Conservation (phyloP, 2,888 invertebrate species). For the Heliconius hortense region DNA sequence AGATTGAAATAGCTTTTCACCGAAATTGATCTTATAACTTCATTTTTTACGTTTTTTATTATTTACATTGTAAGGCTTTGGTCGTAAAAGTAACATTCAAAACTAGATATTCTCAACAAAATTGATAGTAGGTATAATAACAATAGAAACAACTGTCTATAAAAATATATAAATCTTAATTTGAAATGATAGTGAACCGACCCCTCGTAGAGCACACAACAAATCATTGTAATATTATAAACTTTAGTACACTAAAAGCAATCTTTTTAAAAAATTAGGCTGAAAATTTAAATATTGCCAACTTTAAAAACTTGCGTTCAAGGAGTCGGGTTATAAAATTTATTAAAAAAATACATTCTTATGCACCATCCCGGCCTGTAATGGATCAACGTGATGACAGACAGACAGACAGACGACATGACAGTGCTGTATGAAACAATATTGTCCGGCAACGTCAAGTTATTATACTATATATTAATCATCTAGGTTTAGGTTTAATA, state of each 20-base stretch:
- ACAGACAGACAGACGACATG: slow-evolving; percentile 52
- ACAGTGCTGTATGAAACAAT: slow-evolving; percentile 73
- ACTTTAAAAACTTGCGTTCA: slow-evolving; percentile 32
- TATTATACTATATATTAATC: slow-evolving; percentile 72
- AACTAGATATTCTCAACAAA: slow-evolving; percentile 61
- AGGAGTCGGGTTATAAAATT: slow-evolving; percentile 53
- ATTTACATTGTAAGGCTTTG: background rate
- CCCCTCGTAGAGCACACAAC: slow-evolving; percentile 40
- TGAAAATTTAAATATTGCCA: slow-evolving; percentile 27
- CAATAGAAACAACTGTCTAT: slow-evolving; percentile 77
- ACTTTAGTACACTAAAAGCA: slow-evolving; percentile 12
- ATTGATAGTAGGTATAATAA: slow-evolving; percentile 69
- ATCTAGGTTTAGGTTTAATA: slow-evolving; percentile 68
- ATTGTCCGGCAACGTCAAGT: slow-evolving; percentile 76
- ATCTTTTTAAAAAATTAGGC: slow-evolving; percentile 24
- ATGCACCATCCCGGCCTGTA: slow-evolving; percentile 60
- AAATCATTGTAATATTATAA: background rate
- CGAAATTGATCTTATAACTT: too few relatives aligned
- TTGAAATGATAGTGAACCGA: slow-evolving; percentile 65
- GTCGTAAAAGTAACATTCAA: slow-evolving; percentile 38
- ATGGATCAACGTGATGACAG: slow-evolving; percentile 50
- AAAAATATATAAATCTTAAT: slow-evolving; percentile 80
- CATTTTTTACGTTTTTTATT: background rate
- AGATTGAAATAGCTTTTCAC: background rate
- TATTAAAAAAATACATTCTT: slow-evolving; percentile 70